These are phyloP conservation scores for Thunnus maccoyii DNA, from an alignment of 2,113 vertebrate genomes.

Conservation along the genomic window DNA sequence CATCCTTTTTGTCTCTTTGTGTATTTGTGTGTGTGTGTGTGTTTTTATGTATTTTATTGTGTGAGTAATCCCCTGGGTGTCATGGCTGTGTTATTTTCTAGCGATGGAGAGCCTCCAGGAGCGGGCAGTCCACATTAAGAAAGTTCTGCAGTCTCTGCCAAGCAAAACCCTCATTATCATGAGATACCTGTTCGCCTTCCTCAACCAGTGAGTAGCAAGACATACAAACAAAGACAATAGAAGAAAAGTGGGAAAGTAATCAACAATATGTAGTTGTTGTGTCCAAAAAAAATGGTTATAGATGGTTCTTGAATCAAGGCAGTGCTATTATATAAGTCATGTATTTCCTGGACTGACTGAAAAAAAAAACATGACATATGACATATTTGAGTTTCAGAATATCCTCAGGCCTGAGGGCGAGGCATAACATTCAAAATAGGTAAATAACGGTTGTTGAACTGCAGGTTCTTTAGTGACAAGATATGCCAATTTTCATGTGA, in stretches of 20 bases:
- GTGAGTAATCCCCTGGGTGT: constrained; percentile 77
- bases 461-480: too few relatives aligned
- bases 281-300: not conserved
- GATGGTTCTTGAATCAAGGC: not conserved
- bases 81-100: constrained; percentile 73
- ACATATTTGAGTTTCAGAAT: not conserved
- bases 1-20: not conserved
- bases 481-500: too few relatives aligned
- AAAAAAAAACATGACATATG: too few relatives aligned
- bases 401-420: not conserved
- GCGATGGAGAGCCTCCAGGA: constrained; percentile 97
- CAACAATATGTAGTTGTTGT: not conserved
- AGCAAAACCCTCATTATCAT: constrained; percentile 94
- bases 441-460: not conserved
- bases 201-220: constrained; percentile 92
- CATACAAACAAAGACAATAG: too few relatives aligned
- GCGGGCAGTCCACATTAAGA: constrained; percentile 92
- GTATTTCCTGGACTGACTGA: too few relatives aligned
- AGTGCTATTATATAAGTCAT: too few relatives aligned
- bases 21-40: constrained; percentile 83
- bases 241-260: not conserved
- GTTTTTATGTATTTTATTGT: constrained; percentile 27
- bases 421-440: not conserved
- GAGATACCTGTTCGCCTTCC: constrained; percentile 99
- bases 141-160: constrained; percentile 91